Evolutionary conservation across 2,888 invertebrate species (phyloP), one percentile per base, ranked within the genome.

Genomic region (Tridacna gigas): DNA sequence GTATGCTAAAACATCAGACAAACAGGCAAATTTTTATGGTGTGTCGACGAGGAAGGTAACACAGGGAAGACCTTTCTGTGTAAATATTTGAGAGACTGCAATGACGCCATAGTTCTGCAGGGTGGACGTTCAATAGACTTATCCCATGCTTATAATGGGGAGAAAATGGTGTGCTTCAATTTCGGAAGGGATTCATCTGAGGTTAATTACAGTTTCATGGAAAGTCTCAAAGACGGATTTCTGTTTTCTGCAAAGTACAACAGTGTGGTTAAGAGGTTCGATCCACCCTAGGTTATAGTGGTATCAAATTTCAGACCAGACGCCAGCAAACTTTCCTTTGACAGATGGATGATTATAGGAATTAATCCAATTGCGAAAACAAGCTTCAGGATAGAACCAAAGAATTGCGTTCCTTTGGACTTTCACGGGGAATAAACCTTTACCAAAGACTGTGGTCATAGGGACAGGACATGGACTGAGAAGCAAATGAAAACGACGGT

Each of bases 311-410:
- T 22, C 63, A n/a, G 9, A 63, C 63, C 63, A 15, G 63, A 63
- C n/a, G 11, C 11, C n/a, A 11, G 9, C 9, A 12, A 63, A 22
- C 63, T 63, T 11, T n/a, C n/a, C 13, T 9, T 11, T 15, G 63
- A 63, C n/a, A 63, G 63, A 22, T 63, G 63, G 63, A 22, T n/a
- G 63, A n/a, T 63, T n/a, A n/a, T n/a, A n/a, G n/a, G n/a, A 51
- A 12, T 51, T 13, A 51, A 18, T 12, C 18, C 18, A 51, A 12
- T 13, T 18, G 51, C 12, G 18, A 18, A 51, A 12, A n/a, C n/a
- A n/a, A n/a, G n/a, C n/a, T n/a, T n/a, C n/a, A n/a, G n/a, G n/a
- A n/a, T n/a, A n/a, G n/a, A n/a, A n/a, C n/a, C n/a, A n/a, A n/a
- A n/a, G n/a, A n/a, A n/a, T n/a, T n/a, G n/a, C n/a, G n/a, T n/a